Base-by-base conservation (phyloP, 2,797 vertebrate genomes). In the Poecilia wingei region DNA sequence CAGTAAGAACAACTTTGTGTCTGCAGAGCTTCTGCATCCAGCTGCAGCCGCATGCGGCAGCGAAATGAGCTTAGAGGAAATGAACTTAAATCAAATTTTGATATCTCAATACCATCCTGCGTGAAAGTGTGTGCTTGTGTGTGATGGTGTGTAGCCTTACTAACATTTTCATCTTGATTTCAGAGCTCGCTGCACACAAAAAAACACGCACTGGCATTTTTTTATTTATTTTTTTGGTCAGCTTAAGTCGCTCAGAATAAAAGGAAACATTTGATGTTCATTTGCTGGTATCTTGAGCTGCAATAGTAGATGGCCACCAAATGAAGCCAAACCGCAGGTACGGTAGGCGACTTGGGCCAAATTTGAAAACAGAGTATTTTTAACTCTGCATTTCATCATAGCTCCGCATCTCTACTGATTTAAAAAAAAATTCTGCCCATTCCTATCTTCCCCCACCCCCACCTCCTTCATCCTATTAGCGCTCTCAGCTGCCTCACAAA, bases 401-500 rank as follows among this genome's bases (percentile, higher is more conserved):
- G 10, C 72, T 73, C 6, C 2, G 18, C 46, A 73, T 36, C 47
- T 73, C 13, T 36, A 1, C 31, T 25, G 31, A 22, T 25, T 53
- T 39, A 3, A 6, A 2, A 6, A 2, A 41, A n/a, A 55, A 41
- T n/a, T 55, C 22, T 0, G 12, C 6, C 33, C 57, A 51, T 91
- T 84, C 79, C 57, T 68, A 79, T 80, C n/a, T n/a, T 81, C 5
- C 28, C 13, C 75, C 64, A 77, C 71, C 28, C 28, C 13, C 76
- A 59, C 78, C 68, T 75, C 47, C n/a, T 82, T 79, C 9, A 25
- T 41, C 88, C 79, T 84, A 85, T 94, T 88, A 89, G 84, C 13
- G 55, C 77, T 69, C 55, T 70, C n/a, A 64, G 74, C 83, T 90
- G 87, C 92, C 84, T 92, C 91, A 91, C 85, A 68, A 64, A 2